Percentiles rank a stretch among this genome's conserved stretches.
phyloP scores from a whole-genome alignment of 2,888 invertebrate genomes.

The Cryptocheilus praepositus region DNA sequence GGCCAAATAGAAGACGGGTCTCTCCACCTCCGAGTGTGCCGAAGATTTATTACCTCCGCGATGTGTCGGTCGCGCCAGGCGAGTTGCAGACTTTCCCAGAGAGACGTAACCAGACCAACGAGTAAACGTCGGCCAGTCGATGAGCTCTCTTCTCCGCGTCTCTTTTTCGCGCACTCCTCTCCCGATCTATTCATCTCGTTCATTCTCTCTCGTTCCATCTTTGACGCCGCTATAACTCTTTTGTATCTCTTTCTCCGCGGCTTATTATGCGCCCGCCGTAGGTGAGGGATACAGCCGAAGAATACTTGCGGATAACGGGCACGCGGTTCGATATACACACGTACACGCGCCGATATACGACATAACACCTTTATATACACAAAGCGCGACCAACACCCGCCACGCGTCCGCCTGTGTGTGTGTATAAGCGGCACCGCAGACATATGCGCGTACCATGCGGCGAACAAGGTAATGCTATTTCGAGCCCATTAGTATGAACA shows the following conservation, averaged over 20 bases:
- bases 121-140: conserved; percentile 28
- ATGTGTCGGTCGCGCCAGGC: conserved; percentile 32
- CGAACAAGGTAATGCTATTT: conserved; percentile 47
- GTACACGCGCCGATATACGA: conserved; percentile 2
- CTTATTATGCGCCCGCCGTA: conserved; percentile 19
- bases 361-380: no score
- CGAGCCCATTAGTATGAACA: conserved; percentile 63
- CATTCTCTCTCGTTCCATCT: conserved; percentile 31
- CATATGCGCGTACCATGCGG: conserved; percentile 3
- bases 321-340: no score
- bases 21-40: conserved; percentile 61
- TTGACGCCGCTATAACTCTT: conserved; percentile 24
- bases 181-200: conserved; percentile 20
- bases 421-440: background rate
- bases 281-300: background rate
- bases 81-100: conserved; percentile 65
- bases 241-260: conserved; percentile 26
- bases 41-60: conserved; percentile 67
- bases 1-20: conserved; percentile 41
- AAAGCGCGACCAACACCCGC: background rate
- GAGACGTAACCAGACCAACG: conserved; percentile 55
- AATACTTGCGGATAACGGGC: background rate
- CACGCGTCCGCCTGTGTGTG: no score
- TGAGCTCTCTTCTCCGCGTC: conserved; percentile 10
- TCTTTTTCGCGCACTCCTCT: background rate